A percentile compares a stretch with the other conserved stretches of the same genome.
phyloP scores from a whole-genome alignment of 2,888 invertebrate species.

The Pandemis heparana region DNA sequence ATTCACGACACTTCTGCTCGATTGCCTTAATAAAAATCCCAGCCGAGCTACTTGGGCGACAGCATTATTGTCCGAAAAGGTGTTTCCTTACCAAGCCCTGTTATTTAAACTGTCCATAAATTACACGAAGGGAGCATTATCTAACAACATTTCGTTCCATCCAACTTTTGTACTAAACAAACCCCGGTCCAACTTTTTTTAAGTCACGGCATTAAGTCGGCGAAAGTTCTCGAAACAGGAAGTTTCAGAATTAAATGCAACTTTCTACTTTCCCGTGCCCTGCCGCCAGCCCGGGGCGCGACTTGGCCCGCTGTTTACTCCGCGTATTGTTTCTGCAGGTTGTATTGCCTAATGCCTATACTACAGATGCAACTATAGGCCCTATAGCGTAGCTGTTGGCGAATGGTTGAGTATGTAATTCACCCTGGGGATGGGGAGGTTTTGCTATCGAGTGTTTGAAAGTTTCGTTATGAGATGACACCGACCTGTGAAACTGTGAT shows the following conservation, averaged over 20 bases:
- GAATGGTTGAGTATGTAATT: neutral
- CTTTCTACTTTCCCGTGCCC: slow-evolving; percentile 8
- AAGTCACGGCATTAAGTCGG: slow-evolving; percentile 39
- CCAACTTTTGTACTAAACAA: slow-evolving; percentile 21
- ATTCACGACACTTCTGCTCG: neutral
- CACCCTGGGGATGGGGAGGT: neutral
- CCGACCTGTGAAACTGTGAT: neutral
- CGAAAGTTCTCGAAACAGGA: slow-evolving; percentile 24
- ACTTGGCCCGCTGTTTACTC: slow-evolving; percentile 1
- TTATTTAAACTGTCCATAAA: slow-evolving; percentile 12
- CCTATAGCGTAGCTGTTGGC: neutral
- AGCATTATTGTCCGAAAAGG: neutral
- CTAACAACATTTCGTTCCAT: slow-evolving; percentile 12
- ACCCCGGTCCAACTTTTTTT: slow-evolving; percentile 28
- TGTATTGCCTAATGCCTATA: neutral
- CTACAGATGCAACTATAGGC: neutral
- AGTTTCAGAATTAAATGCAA: slow-evolving; percentile 34
- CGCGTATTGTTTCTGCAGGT: slow-evolving; percentile 6
- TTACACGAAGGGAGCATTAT: slow-evolving; percentile 7
- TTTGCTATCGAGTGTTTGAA: neutral
- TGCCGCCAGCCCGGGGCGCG: neutral
- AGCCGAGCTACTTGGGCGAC: neutral
- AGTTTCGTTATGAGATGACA: neutral
- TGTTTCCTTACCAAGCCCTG: neutral
- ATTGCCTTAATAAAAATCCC: neutral